These are phyloP conservation scores for Ceratitis capitata DNA, from an alignment of 1,140 invertebrate species.

Conservation along the genomic window DNA sequence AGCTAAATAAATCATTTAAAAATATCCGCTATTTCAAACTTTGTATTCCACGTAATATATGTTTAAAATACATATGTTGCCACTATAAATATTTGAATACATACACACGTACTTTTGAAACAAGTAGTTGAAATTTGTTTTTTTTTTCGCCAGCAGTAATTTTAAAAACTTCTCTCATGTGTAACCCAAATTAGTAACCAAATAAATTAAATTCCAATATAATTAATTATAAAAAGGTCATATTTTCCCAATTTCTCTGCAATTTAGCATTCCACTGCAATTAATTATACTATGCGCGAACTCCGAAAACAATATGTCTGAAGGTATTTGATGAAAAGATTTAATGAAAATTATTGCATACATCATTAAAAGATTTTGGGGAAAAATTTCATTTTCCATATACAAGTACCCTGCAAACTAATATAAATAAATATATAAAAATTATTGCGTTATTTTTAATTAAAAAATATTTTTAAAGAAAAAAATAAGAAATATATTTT, in stretches of 20 bases:
- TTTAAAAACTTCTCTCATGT: too few relatives aligned
- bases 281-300: background rate
- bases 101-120: too few relatives aligned
- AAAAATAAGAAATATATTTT: background rate
- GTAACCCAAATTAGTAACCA: too few relatives aligned
- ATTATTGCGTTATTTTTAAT: too few relatives aligned
- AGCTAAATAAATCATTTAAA: too few relatives aligned
- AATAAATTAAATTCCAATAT: background rate
- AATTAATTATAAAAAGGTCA: conserved; percentile 6
- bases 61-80: too few relatives aligned
- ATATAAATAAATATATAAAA: too few relatives aligned
- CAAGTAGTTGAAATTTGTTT: too few relatives aligned
- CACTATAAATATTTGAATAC: too few relatives aligned
- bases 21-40: too few relatives aligned
- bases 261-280: background rate
- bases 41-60: too few relatives aligned
- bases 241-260: conserved; percentile 1
- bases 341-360: background rate
- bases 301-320: background rate
- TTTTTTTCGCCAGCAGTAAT: background rate
- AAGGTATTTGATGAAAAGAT: background rate
- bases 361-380: background rate
- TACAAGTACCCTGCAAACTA: background rate
- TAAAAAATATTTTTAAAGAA: background rate
- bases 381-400: background rate